phyloP scores from a whole-genome alignment of 1,140 invertebrate species.

The Macrostomum lignano region DNA sequence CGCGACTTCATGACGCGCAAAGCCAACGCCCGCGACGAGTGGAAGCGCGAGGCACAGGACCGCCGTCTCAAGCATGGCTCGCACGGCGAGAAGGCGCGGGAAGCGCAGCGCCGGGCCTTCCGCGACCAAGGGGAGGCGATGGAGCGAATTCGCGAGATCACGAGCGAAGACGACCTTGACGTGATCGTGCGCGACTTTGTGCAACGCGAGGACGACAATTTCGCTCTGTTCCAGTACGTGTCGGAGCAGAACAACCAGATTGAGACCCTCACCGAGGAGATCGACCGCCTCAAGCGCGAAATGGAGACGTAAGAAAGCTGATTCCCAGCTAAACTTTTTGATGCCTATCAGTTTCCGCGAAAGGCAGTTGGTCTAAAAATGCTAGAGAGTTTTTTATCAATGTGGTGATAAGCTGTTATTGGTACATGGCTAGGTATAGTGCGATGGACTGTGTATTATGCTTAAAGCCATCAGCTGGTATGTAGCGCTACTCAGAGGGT shows the following conservation, averaged over 20 bases:
- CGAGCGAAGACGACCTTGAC: constrained; percentile 5
- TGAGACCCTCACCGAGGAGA: not conserved
- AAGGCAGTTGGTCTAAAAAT: too few relatives aligned
- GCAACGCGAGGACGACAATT: constrained; percentile 7
- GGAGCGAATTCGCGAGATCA: not conserved
- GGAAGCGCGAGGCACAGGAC: constrained; percentile 42
- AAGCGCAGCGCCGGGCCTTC: not conserved
- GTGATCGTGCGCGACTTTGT: constrained; percentile 6
- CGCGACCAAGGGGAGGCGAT: not conserved
- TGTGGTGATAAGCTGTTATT: too few relatives aligned
- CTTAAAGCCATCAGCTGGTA: too few relatives aligned
- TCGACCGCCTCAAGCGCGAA: not conserved
- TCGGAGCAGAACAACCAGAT: constrained; percentile 7
- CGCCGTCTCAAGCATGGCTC: constrained; percentile 27
- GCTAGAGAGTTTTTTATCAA: too few relatives aligned
- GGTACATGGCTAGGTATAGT: too few relatives aligned
- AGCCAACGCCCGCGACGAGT: constrained; percentile 43
- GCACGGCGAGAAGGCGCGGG: not conserved
- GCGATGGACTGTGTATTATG: too few relatives aligned
- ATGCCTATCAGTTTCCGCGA: too few relatives aligned
- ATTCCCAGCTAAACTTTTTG: too few relatives aligned
- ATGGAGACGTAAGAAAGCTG: too few relatives aligned
- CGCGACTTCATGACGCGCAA: constrained; percentile 47
- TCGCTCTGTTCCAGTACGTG: constrained; percentile 8
- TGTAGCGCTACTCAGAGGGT: too few relatives aligned